Conservation (phyloP, 2,888 invertebrate species). For the Euzophera pinguis region DNA sequence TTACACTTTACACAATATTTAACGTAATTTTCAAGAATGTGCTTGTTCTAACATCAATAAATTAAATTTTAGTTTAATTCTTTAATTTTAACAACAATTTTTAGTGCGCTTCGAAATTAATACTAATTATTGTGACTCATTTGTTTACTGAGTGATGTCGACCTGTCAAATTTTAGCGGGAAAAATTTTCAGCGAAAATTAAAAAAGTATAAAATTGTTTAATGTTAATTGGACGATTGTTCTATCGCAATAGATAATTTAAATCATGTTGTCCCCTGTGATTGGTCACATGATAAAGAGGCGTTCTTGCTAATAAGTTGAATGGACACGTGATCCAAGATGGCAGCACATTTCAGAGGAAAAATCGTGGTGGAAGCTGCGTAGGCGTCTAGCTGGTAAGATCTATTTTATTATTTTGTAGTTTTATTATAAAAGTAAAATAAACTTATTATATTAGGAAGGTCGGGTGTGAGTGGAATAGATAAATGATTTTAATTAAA, state of each 20-base stretch:
- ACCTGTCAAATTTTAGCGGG: conserved; percentile 39
- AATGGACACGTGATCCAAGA: conserved; percentile 72
- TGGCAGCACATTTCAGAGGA: conserved; percentile 56
- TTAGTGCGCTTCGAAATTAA: conserved; percentile 18
- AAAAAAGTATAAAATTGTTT: conserved; percentile 2
- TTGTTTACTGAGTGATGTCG: conserved; percentile 26
- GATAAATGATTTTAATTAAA: too few relatives aligned
- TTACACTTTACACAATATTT: conserved; percentile 38
- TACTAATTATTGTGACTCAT: conserved; percentile 29
- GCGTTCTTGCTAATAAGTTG: conserved; percentile 45
- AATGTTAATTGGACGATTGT: conserved; percentile 23
- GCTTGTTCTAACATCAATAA: conserved; percentile 24
- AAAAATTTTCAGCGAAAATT: conserved; percentile 19
- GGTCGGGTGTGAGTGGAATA: neutral
- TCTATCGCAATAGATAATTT: conserved; percentile 38
- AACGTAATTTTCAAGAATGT: conserved; percentile 42
- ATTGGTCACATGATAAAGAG: conserved; percentile 66
- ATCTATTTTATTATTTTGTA: conserved; percentile 24
- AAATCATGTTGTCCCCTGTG: conserved; percentile 41
- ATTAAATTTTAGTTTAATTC: conserved; percentile 10
- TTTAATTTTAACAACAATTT: conserved; percentile 11
- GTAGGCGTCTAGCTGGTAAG: conserved; percentile 42
- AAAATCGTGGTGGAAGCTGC: conserved; percentile 38
- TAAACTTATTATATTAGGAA: neutral
- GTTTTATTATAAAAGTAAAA: neutral